Base-by-base conservation (phyloP, 2,113 vertebrate genomes). In the Hydrochoerus hydrochaeris region DNA sequence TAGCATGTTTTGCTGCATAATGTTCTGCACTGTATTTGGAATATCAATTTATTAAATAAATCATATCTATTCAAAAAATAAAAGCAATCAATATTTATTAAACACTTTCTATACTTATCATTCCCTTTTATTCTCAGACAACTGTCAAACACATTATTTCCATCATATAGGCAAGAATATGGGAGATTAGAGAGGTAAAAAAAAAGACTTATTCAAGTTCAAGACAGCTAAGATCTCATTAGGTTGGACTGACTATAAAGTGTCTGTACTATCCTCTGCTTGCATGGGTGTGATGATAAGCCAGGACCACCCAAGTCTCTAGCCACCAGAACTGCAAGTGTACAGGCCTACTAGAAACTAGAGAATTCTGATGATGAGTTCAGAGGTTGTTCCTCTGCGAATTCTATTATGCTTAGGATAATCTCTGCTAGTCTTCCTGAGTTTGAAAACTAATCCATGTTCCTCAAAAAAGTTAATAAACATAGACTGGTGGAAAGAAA, bases 41-140 rank as follows among this genome's bases (percentile, higher is more conserved):
- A 99, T 98, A 98, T 99, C 99, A 99, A 99, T 99, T 99, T 99
- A 99, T 99, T 99, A 99, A 99, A 99, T 99, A 99, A 99, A 99
- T 98, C 98, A 97, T 98, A 97, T 98, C 98, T 98, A 98, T 98
- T 98, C 98, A 98, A 75, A 17, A 75, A 75, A 75, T 10, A 75
- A 12, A 75, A 44, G 11, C 46, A 46, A 46, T 46, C 32, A n/a
- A 14, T 52, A 17, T 49, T 91, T 17, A 24, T 52, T 54, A 60
- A 17, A 52, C 26, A 62, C 17, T 26, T 96, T 20, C 38, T 77
- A 10, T 26, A 77, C 28, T 11, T 49, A 83, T 28, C 8, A 22
- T 60, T 46, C 38, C 20, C 41, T 63, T 83, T 38, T 77, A 67
- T 57, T 52, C 24, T 69, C 41, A 24, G 60, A 32, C 57, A 67